Conservation (phyloP, 2,797 vertebrate genomes). For the Cynodonichthys magdalenae region DNA sequence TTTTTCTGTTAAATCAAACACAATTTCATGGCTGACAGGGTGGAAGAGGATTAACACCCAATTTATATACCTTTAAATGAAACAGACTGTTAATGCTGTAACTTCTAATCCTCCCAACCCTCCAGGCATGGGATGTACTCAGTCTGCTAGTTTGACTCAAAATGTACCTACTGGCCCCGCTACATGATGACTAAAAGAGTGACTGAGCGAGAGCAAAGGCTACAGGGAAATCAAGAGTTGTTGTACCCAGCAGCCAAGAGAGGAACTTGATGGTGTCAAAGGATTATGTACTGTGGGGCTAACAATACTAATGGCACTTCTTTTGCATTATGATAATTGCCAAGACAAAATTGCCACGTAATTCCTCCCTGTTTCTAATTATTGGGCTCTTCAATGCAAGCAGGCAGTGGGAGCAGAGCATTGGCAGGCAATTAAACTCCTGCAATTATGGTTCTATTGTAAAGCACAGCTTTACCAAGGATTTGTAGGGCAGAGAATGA, state of each 20-base stretch:
- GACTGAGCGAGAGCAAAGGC: slow-evolving; percentile 72
- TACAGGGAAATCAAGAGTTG: slow-evolving; percentile 78
- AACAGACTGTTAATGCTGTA: slow-evolving; percentile 68
- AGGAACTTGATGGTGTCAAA: slow-evolving; percentile 76
- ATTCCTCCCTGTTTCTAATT: slow-evolving; percentile 85
- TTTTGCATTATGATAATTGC: slow-evolving; percentile 87
- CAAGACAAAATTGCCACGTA: slow-evolving; percentile 84
- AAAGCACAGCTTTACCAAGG: slow-evolving; percentile 81
- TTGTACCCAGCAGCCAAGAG: slow-evolving; percentile 72
- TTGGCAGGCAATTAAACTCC: slow-evolving; percentile 86
- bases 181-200: slow-evolving; percentile 73
- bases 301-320: slow-evolving; percentile 82
- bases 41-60: slow-evolving; percentile 76
- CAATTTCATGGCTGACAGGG: slow-evolving; percentile 77
- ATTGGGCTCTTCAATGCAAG: slow-evolving; percentile 82
- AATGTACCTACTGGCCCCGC: slow-evolving; percentile 53
- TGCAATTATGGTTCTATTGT: slow-evolving; percentile 87
- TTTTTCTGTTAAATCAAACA: slow-evolving; percentile 69
- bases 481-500: slow-evolving; percentile 81
- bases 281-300: slow-evolving; percentile 74
- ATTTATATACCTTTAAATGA: slow-evolving; percentile 80
- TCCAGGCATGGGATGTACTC: slow-evolving; percentile 59
- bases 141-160: slow-evolving; percentile 65
- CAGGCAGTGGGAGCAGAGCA: slow-evolving; percentile 81
- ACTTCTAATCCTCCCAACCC: slow-evolving; percentile 71